These are phyloP conservation scores for Percopsis omiscomaycus DNA, from an alignment of 2,797 vertebrate species.

Conservation along the genomic window DNA sequence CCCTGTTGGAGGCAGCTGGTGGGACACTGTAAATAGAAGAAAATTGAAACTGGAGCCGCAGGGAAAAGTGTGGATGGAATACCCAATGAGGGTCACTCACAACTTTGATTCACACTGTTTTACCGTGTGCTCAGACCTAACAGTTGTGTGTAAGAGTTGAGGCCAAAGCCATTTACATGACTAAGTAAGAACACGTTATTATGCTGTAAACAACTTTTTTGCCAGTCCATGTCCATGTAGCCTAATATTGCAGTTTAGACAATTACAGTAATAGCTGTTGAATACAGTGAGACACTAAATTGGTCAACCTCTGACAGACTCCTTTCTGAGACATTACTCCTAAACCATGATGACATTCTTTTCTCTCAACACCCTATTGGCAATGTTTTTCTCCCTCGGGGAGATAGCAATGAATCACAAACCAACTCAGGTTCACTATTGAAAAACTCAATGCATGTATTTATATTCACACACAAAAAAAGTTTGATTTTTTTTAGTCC, in stretches of 20 bases:
- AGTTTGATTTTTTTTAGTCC: slow-evolving; percentile 28
- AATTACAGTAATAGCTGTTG: slow-evolving; percentile 1
- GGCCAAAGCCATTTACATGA: slow-evolving; percentile 2
- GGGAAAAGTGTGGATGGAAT: slow-evolving; percentile 72
- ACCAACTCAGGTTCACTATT: slow-evolving; percentile 1
- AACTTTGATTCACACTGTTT: slow-evolving; percentile 38
- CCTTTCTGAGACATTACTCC: slow-evolving; percentile 18
- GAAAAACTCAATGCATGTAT: neutral
- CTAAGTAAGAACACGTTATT: too few species aligned
- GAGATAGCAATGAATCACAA: slow-evolving; percentile 41
- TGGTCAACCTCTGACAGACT: slow-evolving; percentile 19
- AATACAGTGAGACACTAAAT: slow-evolving; percentile 10
- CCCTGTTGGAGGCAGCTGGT: slow-evolving; percentile 73
- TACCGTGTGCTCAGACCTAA: slow-evolving; percentile 27
- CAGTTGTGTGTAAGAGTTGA: slow-evolving; percentile 1
- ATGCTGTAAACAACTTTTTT: too few species aligned
- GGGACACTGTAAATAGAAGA: slow-evolving; percentile 77
- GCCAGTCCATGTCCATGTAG: neutral
- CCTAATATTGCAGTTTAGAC: slow-evolving; percentile 1
- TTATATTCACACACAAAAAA: too few species aligned
- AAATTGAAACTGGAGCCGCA: slow-evolving; percentile 73
- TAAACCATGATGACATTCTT: slow-evolving; percentile 32
- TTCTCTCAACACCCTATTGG: slow-evolving; percentile 18
- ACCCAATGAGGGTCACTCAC: slow-evolving; percentile 67
- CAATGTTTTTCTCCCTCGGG: slow-evolving; percentile 32